Evolutionary conservation across 2,797 vertebrate genomes (phyloP).

Genomic region (Acridotheres tristis): DNA sequence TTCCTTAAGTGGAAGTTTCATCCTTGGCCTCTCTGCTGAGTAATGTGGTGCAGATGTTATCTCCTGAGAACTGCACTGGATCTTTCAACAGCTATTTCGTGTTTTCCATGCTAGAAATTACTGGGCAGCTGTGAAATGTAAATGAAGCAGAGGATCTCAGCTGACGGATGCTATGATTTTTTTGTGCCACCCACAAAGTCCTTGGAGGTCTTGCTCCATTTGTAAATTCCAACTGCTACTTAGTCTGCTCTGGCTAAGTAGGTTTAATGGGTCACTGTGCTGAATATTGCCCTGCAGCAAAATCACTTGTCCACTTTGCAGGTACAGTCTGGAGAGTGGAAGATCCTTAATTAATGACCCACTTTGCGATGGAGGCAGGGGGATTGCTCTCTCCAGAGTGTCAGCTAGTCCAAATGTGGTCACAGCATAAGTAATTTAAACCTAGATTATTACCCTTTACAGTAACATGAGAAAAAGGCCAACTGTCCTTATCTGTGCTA

Average conservation of each 20-base stretch:
- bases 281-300: not conserved
- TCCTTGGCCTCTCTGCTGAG: not conserved
- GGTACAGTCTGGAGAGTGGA: not conserved
- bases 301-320: not conserved
- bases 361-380: not conserved
- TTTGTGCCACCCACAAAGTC: not conserved
- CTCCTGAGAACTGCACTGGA: not conserved
- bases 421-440: not conserved
- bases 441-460: not conserved
- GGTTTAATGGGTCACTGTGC: not conserved
- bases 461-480: not conserved
- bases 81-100: not conserved
- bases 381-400: not conserved
- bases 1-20: not conserved
- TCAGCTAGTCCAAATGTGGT: not conserved
- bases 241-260: not conserved
- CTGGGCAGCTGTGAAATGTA: not conserved
- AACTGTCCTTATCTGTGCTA: not conserved
- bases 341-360: not conserved
- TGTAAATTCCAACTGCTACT: not conserved
- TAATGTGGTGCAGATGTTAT: not conserved
- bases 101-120: not conserved
- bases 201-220: not conserved
- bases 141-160: not conserved
- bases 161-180: not conserved